Conservation (phyloP, 2,888 invertebrate genomes). For the Micoletzkya japonica region DNA sequence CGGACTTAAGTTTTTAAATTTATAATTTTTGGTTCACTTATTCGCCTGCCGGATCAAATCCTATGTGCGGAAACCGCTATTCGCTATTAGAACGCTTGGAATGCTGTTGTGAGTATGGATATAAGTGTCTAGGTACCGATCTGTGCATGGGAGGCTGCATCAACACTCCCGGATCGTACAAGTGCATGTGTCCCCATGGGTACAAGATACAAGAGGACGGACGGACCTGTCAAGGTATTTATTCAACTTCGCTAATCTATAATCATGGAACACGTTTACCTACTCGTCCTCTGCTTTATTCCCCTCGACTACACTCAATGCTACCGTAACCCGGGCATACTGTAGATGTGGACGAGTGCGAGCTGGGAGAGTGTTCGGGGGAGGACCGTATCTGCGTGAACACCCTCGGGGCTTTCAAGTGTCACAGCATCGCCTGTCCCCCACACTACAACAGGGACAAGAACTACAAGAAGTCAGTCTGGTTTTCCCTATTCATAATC, state of each 20-base stretch:
- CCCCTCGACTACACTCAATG: too few relatives aligned
- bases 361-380: constrained; percentile 66
- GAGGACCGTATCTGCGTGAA: constrained; percentile 82
- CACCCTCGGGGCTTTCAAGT: constrained; percentile 83
- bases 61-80: background rate
- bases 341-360: constrained; percentile 78
- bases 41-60: too few relatives aligned
- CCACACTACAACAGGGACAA: constrained; percentile 79
- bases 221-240: constrained; percentile 72
- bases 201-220: constrained; percentile 59
- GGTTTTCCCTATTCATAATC: background rate
- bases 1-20: too few relatives aligned
- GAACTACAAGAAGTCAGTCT: constrained; percentile 79
- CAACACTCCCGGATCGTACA: constrained; percentile 62
- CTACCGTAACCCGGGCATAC: background rate
- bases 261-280: background rate
- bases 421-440: constrained; percentile 84
- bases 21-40: too few relatives aligned
- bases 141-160: constrained; percentile 64
- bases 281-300: background rate
- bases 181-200: constrained; percentile 61
- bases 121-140: constrained; percentile 56
- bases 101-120: background rate
- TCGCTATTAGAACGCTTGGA: background rate
- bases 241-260: background rate